Base-by-base conservation (phyloP, 2,888 invertebrate species). In the Deladenus siricidicola region DNA sequence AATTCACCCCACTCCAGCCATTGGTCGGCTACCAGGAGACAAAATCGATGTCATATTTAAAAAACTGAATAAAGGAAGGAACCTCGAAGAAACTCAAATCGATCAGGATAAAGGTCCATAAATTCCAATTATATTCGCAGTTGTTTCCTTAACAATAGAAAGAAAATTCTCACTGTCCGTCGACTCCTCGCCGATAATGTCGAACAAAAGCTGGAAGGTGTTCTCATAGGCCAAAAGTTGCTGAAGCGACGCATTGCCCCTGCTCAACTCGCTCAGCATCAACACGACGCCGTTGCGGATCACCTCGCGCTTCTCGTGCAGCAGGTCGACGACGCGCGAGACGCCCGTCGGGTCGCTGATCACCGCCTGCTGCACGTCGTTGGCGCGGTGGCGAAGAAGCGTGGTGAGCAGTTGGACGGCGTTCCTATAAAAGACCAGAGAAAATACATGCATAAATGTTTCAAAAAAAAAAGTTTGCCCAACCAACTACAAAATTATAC, bases 201-300 rank as follows among this genome's bases (percentile, higher is more conserved):
- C 90, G 71, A 96, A 88, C 29, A 99, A 83, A 69, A 89, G 85
- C 80, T 94, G 94, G 79, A 98, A 99, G 0, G 93, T 93, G 82
- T 94, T 96, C 80, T 99, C 96, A 80, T 96, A 99, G 0, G 96
- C 98, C 0, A 99, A 92, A 74, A 99, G 94, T 94, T 89, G 87
- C 2, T 84, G 85, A 6, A 99, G 88, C 21, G 92, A 94, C 0
- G 92, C 89, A 82, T 98, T 94, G 17, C 88, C 88, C 84, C 88
- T 88, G 0, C 94, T 94, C 71, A 99, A 81, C 75, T 91, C 89
- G 66, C 89, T 89, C 0, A 99, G 83, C 51, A 99, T 82, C 4
- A 98, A 81, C 10, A 99, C 82, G 0, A 90, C 85, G 85, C 86
- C 77, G 24, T 79, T 79, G 61, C 71, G 66, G 21, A 77, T 66